phyloP scores from a whole-genome alignment of 2,888 invertebrate species.

The Pycnomerus fuliginosus region DNA sequence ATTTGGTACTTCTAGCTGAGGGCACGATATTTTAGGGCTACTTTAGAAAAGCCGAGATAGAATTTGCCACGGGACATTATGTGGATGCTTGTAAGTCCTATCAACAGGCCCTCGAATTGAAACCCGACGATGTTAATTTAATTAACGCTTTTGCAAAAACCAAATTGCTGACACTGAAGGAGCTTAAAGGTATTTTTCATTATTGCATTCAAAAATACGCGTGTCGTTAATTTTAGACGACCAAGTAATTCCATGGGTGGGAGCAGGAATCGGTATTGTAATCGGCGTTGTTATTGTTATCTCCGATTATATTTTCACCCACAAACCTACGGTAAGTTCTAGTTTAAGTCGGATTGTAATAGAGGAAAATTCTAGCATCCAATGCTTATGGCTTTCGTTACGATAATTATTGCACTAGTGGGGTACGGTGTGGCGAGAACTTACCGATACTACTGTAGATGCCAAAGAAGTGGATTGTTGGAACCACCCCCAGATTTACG shows the following conservation, averaged over 20 bases:
- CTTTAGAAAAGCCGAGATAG: slow-evolving; percentile 71
- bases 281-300: slow-evolving; percentile 69
- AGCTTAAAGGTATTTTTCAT: slow-evolving; percentile 57
- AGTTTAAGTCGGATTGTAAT: neutral
- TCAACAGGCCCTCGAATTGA: slow-evolving; percentile 64
- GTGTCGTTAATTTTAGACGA: slow-evolving; percentile 60
- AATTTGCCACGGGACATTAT: slow-evolving; percentile 66
- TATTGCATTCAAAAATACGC: slow-evolving; percentile 1
- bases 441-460: slow-evolving; percentile 57
- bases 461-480: slow-evolving; percentile 56
- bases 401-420: slow-evolving; percentile 65
- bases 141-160: slow-evolving; percentile 63
- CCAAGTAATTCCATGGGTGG: slow-evolving; percentile 73
- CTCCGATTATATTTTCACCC: slow-evolving; percentile 66
- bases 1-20: too few relatives aligned
- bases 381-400: slow-evolving; percentile 68
- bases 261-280: slow-evolving; percentile 71
- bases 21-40: slow-evolving; percentile 62
- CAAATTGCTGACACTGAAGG: slow-evolving; percentile 60
- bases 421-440: slow-evolving; percentile 68
- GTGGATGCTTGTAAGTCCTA: slow-evolving; percentile 70
- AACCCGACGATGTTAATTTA: slow-evolving; percentile 66
- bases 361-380: slow-evolving; percentile 61
- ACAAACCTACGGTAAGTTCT: slow-evolving; percentile 64
- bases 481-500: slow-evolving; percentile 57